Percentiles rank a stretch among this genome's conserved stretches.
These are phyloP conservation scores for Spongilla lacustris DNA, from an alignment of 37 sponge, comb jelly and placozoan species.

Conservation along the genomic window DNA sequence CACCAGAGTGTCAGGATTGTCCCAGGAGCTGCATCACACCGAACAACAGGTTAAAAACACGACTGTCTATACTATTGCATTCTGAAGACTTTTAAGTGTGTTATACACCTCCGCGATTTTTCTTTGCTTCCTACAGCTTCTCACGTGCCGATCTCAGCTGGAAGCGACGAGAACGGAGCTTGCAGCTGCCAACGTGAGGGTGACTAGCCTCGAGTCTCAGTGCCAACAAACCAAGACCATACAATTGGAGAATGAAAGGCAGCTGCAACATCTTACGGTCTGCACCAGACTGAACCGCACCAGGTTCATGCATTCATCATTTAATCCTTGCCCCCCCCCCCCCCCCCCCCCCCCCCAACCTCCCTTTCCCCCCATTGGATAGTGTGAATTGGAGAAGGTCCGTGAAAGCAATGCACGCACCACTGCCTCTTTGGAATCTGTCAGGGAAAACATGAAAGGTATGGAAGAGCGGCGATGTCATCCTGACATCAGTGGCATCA, in stretches of 20 bases:
- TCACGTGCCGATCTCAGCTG: constrained; percentile 24
- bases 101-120: neutral
- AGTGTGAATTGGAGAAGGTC: constrained; percentile 47
- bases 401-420: constrained; percentile 43
- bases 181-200: constrained; percentile 43
- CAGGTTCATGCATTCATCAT: too few relatives aligned
- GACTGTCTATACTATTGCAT: neutral
- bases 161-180: constrained; percentile 37
- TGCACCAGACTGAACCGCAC: too few relatives aligned
- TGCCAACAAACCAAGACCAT: constrained; percentile 6
- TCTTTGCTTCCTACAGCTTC: constrained; percentile 22
- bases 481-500: neutral
- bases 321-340: neutral
- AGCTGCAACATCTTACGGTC: constrained; percentile 44
- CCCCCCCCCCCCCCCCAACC: neutral
- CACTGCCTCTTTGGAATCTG: constrained; percentile 37
- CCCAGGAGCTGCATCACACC: constrained; percentile 13
- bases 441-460: constrained; percentile 42
- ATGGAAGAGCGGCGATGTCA: neutral
- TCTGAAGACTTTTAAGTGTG: too few relatives aligned
- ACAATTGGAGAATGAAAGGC: constrained; percentile 6
- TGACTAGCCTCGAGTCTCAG: constrained; percentile 32
- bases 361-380: neutral
- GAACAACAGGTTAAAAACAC: constrained; percentile 25
- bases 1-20: neutral